These are phyloP conservation scores for Peromyscus attwateri DNA, from an alignment of 2,797 vertebrate species.

Conservation along the genomic window DNA sequence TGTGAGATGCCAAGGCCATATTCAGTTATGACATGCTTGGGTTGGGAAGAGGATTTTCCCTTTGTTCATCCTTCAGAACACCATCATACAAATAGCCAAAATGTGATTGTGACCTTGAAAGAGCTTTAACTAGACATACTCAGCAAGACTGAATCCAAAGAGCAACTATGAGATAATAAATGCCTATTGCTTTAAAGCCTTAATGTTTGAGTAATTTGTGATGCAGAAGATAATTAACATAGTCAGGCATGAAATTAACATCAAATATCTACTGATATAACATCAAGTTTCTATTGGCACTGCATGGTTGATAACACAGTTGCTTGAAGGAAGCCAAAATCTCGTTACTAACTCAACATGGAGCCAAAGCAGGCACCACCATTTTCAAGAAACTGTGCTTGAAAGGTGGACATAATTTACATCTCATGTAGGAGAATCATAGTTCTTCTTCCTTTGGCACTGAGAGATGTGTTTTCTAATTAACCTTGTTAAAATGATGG, in stretches of 20 bases:
- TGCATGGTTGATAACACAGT: neutral
- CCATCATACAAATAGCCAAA: neutral
- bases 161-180: neutral
- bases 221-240: neutral
- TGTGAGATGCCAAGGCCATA: neutral
- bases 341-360: neutral
- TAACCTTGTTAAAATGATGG: conserved; percentile 6
- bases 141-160: neutral
- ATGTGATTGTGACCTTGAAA: neutral
- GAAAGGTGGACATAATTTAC: neutral
- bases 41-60: neutral
- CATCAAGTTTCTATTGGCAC: conserved; percentile 1
- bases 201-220: neutral
- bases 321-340: conserved; percentile 18
- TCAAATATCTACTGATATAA: neutral
- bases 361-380: neutral
- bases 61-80: neutral
- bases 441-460: conserved; percentile 1
- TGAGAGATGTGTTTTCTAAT: conserved; percentile 42
- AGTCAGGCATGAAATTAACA: conserved; percentile 9
- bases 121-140: neutral
- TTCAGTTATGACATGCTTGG: neutral
- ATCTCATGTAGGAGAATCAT: neutral
- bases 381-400: neutral
- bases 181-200: neutral